Evolutionary conservation across 2,113 vertebrate species (phyloP), one percentile per base, ranked within the genome.

Genomic region (Motacilla tschutschensis): DNA sequence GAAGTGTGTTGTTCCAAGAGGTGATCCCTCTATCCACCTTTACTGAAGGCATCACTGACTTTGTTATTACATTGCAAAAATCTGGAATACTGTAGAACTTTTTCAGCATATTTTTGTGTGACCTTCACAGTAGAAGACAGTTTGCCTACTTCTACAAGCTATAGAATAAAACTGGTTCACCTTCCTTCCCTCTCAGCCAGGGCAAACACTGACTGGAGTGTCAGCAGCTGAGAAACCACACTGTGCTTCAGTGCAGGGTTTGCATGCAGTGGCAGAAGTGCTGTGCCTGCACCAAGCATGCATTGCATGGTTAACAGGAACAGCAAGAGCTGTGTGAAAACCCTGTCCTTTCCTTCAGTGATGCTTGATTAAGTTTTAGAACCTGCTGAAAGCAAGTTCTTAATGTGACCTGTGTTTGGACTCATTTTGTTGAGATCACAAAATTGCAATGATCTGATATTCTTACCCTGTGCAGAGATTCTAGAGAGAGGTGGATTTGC

Each of bases 61-160:
- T 36, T 0, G 0, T 38, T 82, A 2, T 3, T 71, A 66, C 0
- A 0, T 35, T 4, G 1, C 75, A 38, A 78, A 89, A 76, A 41
- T 82, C 15, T 44, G 43, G 7, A 89, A 40, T 65, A 29, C 33
- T n/a, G 11, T 55, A 31, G 47, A 58, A 73, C 41, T 78, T 89
- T 14, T 13, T 21, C 25, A 41, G n/a, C 7, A 7, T 76, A 13
- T 41, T 80, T 8, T 50, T 8, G 2, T 51, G 15, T 63, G 22
- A 69, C 18, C 17, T 51, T 72, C 43, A n/a, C 29, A 36, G 35
- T 24, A 66, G 64, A 86, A 70, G 59, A 69, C 47, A 75, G 24
- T 58, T 75, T 83, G 17, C 33, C 38, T 31, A 1, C 25, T 80
- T 81, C 8, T 46, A 38, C 28, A 28, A 51, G 24, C 57, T 71